Evolutionary conservation across 2,888 invertebrate genomes (phyloP), one percentile per base, ranked within the genome.

Genomic region (Dynastes tityus): DNA sequence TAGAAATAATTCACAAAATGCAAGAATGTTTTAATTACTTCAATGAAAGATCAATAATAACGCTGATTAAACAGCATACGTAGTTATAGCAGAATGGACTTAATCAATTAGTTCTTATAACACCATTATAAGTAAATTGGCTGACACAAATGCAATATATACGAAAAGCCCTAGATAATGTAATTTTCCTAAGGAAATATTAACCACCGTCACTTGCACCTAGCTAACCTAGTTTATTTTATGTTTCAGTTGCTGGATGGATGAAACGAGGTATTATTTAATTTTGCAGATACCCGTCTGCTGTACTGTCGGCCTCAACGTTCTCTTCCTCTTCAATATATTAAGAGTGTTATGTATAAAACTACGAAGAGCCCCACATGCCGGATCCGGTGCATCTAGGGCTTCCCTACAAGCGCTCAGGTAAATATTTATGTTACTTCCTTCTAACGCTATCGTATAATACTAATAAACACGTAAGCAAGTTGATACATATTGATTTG

Each of bases 261-360:
- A 94, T 84, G 92, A 93, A 84, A 91, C 90, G 76, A 89, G 90
- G 80, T 95, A 94, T 87, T 93, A 92, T 80, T 91, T 92, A 84
- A 94, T 96, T 85, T 91, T 97, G 81, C 92, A 94, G 73, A 93
- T 94, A 80, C 94, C 95, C 45, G 97, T 96, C 40, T 94, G 93
- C 86, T 91, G 92, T 75, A 95, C 96, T 53, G 94, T 97, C 88
- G 90, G 95, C 84, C 91, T 96, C 82, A 97, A 97, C 89, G 90
- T 97, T 65, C 90, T 94, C 82, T 97, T 97, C 89, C 92, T 97
- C 81, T 95, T 95, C 89, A 97, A 97, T 90, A 97, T 97, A 85
- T 95, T 97, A 79, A 92, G 97, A 82, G 97, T 97, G 76, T 91
- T 97, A 80, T 91, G 96, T 84, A 92, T 94, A 75, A 97, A 97